A percentile compares a stretch with the other conserved stretches of the same genome.
Conservation (phyloP, 2,888 invertebrate species). For the Spicauda simplicius region DNA sequence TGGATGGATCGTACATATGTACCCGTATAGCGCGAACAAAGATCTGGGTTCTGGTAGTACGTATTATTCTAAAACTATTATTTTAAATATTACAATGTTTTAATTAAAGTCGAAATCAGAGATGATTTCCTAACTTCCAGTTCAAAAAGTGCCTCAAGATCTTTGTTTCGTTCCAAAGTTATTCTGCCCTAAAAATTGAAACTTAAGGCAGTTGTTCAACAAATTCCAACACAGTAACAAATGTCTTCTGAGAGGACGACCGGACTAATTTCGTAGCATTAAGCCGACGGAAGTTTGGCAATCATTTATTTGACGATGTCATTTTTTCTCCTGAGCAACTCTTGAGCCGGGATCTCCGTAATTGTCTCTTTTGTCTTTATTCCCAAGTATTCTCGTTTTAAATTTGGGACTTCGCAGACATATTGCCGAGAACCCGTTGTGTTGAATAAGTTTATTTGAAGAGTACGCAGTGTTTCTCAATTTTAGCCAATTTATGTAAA, state of each 20-base stretch:
- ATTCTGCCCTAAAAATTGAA: slow-evolving; percentile 14
- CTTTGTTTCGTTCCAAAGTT: slow-evolving; percentile 2
- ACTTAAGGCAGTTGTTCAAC: slow-evolving; percentile 19
- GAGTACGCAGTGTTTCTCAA: background rate
- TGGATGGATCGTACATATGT: no score
- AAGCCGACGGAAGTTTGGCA: slow-evolving; percentile 40
- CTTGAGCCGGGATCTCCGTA: slow-evolving; percentile 27
- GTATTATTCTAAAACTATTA: no score
- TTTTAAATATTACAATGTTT: no score
- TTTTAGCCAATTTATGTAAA: background rate
- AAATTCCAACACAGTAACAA: slow-evolving; percentile 33
- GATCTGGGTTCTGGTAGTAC: no score
- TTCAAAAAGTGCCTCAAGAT: background rate
- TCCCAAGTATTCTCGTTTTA: slow-evolving; percentile 24
- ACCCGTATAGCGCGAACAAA: no score
- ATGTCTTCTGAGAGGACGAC: slow-evolving; percentile 20
- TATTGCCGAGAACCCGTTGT: slow-evolving; percentile 7
- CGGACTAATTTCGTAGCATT: slow-evolving; percentile 33
- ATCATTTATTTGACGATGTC: slow-evolving; percentile 41
- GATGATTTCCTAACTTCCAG: no score
- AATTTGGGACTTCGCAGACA: slow-evolving; percentile 19
- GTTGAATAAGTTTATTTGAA: background rate
- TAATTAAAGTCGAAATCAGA: background rate
- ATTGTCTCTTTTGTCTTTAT: slow-evolving; percentile 32
- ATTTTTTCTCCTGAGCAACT: slow-evolving; percentile 38